Evolutionary conservation across 1,140 invertebrate genomes (phyloP).

Genomic region (Drosophila albomicans): DNA sequence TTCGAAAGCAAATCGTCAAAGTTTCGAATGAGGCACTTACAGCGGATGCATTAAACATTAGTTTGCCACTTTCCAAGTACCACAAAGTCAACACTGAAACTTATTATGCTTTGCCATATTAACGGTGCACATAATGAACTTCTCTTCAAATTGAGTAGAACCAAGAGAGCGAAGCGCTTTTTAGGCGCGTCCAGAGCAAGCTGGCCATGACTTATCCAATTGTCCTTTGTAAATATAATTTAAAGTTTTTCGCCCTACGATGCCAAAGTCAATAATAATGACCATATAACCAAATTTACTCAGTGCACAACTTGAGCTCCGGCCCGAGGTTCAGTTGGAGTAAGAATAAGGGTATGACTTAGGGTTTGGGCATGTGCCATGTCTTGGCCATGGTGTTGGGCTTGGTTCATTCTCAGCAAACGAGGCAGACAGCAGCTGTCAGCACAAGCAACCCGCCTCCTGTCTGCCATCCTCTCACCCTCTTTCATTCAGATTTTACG

Average conservation of each 20-base stretch:
- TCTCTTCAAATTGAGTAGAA: constrained; percentile 19
- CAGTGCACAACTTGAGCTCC: constrained; percentile 54
- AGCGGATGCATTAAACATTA: constrained; percentile 2
- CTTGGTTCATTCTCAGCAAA: constrained; percentile 49
- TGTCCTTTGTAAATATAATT: constrained; percentile 78
- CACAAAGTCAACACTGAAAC: constrained; percentile 6
- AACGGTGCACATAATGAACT: constrained; percentile 26
- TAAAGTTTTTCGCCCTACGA: constrained; percentile 66
- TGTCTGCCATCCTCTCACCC: background rate
- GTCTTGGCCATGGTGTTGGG: constrained; percentile 9
- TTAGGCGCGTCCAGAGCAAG: background rate
- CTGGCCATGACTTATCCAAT: constrained; percentile 67
- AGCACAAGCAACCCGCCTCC: constrained; percentile 23
- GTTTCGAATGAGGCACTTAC: background rate
- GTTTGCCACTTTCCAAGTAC: background rate
- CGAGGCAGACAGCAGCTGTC: constrained; percentile 61
- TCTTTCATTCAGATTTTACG: constrained; percentile 50
- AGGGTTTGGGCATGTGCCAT: constrained; percentile 11
- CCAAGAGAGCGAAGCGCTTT: background rate
- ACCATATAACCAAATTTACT: constrained; percentile 79
- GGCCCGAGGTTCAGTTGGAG: constrained; percentile 22
- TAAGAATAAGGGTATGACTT: background rate
- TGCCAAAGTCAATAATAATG: constrained; percentile 81
- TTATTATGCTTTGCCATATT: constrained; percentile 21
- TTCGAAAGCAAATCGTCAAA: background rate